Evolutionary conservation across 2,888 invertebrate species (phyloP).

Genomic region (Agrochola litura): DNA sequence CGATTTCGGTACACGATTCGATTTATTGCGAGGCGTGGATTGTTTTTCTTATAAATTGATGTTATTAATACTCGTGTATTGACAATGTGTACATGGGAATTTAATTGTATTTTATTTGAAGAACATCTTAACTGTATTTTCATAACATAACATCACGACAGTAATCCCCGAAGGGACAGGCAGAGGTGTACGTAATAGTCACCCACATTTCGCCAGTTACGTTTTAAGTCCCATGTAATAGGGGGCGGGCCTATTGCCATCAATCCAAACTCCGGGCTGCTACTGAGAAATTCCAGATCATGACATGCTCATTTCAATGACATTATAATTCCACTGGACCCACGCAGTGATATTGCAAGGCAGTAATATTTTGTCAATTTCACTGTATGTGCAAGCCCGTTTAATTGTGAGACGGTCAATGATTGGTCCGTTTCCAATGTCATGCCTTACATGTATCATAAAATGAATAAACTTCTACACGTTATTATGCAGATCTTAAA

Average conservation of each 20-base stretch:
- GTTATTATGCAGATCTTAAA: no score
- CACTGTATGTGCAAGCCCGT: no score
- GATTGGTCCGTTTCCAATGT: no score
- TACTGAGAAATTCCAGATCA: background rate
- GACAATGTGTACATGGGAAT: slow-evolving; percentile 38
- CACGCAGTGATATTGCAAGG: no score
- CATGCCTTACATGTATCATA: no score
- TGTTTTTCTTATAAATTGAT: slow-evolving; percentile 51
- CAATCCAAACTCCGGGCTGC: background rate
- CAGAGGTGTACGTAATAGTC: background rate
- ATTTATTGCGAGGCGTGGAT: slow-evolving; percentile 68
- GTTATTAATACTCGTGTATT: slow-evolving; percentile 55
- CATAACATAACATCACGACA: background rate
- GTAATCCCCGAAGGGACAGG: background rate
- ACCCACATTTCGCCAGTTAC: background rate
- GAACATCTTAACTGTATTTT: slow-evolving; percentile 21
- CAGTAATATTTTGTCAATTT: no score
- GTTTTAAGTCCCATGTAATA: background rate
- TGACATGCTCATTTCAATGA: no score
- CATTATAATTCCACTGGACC: no score
- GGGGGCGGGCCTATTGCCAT: background rate
- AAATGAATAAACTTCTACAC: no score
- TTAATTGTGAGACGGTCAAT: no score
- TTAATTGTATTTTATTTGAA: slow-evolving; percentile 49
- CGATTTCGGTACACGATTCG: slow-evolving; percentile 68